Conservation (phyloP, 2,113 vertebrate genomes). For the Bubo bubo region DNA sequence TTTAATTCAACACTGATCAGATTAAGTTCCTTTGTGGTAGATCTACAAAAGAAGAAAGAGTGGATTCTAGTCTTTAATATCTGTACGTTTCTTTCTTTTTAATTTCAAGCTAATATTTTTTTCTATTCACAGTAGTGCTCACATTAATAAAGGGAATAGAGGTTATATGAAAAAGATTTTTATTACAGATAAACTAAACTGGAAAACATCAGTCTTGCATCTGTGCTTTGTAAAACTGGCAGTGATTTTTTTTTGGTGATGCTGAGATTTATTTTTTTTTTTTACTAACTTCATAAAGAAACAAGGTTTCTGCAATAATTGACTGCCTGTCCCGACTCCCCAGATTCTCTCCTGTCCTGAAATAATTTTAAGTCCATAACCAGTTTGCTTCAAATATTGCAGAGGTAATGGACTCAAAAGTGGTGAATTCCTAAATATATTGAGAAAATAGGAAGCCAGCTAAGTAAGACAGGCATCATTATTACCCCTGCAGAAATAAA, state of each 20-base stretch:
- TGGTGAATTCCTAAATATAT: not conserved
- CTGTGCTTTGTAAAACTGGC: not conserved
- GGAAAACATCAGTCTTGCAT: not conserved
- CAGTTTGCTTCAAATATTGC: not conserved
- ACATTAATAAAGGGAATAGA: not conserved
- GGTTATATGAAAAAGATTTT: not conserved
- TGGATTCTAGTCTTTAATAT: not conserved
- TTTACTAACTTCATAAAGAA: not conserved
- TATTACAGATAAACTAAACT: not conserved
- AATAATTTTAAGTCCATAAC: not conserved
- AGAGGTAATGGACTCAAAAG: not conserved
- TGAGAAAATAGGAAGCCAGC: not conserved
- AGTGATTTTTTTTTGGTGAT: not conserved
- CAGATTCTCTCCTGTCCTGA: not conserved
- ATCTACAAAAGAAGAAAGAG: conserved; percentile 6
- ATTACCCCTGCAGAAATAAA: not conserved
- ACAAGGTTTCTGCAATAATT: not conserved
- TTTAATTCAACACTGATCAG: conserved; percentile 30
- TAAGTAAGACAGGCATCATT: not conserved
- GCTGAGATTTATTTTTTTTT: not conserved
- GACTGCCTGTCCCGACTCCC: not conserved
- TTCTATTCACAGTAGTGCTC: not conserved
- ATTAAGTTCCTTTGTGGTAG: conserved; percentile 36
- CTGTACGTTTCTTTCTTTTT: not conserved
- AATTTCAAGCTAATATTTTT: conserved; percentile 20